Percentiles rank a stretch among this genome's conserved stretches.
Conservation (phyloP, 1,140 invertebrate genomes). For the Bombus impatiens region DNA sequence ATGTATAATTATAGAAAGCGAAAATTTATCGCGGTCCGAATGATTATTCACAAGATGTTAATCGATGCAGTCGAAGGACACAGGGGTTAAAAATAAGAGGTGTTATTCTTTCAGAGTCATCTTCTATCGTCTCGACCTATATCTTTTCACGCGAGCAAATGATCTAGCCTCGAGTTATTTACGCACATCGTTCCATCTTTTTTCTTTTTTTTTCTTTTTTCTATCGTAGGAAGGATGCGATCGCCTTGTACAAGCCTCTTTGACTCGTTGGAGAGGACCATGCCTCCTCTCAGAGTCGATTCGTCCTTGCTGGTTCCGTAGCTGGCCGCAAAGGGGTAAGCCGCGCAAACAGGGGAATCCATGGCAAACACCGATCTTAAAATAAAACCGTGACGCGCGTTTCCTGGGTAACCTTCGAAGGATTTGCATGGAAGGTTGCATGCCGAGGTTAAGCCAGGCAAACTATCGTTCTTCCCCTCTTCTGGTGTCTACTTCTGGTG, state of each 20-base stretch:
- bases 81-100: slow-evolving; percentile 7
- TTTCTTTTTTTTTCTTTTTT: neutral
- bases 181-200: neutral
- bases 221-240: slow-evolving; percentile 1
- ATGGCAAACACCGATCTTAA: slow-evolving; percentile 54
- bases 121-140: slow-evolving; percentile 53
- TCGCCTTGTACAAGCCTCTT: neutral
- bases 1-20: neutral
- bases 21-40: neutral
- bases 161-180: slow-evolving; percentile 55
- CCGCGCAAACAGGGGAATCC: slow-evolving; percentile 51
- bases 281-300: slow-evolving; percentile 17
- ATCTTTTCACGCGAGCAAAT: slow-evolving; percentile 40
- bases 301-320: slow-evolving; percentile 56
- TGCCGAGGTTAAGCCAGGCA: slow-evolving; percentile 31
- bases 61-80: neutral
- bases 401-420: slow-evolving; percentile 32
- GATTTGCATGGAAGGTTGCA: slow-evolving; percentile 43
- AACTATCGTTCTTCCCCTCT: slow-evolving; percentile 4
- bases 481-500: neutral
- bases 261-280: neutral
- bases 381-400: slow-evolving; percentile 56
- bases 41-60: neutral
- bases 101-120: slow-evolving; percentile 18
- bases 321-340: slow-evolving; percentile 36